Percentiles rank a stretch among this genome's conserved stretches.
Evolutionary conservation across 2,113 vertebrate species (phyloP).

Genomic region (Taurulus bubalis): DNA sequence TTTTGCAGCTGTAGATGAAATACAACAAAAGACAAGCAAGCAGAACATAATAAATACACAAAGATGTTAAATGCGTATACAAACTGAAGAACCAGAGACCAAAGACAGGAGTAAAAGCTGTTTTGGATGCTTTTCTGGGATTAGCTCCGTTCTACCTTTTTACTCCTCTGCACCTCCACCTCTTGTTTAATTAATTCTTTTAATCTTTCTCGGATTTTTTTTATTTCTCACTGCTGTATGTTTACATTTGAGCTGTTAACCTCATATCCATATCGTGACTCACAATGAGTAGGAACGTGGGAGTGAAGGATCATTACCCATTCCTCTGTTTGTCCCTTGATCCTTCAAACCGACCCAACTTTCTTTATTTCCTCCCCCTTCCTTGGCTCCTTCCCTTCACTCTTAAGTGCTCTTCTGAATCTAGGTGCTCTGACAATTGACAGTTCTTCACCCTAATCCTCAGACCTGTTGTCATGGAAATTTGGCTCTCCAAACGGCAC

Average conservation of each 20-base stretch:
- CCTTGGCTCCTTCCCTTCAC: constrained; percentile 34
- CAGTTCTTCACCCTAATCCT: constrained; percentile 78
- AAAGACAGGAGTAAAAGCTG: neutral
- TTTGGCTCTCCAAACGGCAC: constrained; percentile 69
- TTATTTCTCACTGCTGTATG: neutral
- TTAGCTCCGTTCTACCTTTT: neutral
- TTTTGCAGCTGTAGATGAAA: neutral
- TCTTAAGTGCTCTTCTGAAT: constrained; percentile 78
- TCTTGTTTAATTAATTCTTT: neutral
- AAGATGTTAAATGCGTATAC: neutral
- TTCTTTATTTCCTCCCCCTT: constrained; percentile 37
- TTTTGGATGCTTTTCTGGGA: neutral
- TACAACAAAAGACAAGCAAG: neutral
- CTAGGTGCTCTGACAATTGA: constrained; percentile 79
- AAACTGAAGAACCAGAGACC: neutral
- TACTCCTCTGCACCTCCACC: neutral
- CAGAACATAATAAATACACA: neutral
- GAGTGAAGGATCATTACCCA: constrained; percentile 40
- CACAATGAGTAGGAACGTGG: constrained; percentile 21
- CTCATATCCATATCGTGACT: constrained; percentile 9
- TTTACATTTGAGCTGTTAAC: constrained; percentile 2
- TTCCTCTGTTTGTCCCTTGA: constrained; percentile 33
- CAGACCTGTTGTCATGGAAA: constrained; percentile 85
- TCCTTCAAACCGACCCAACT: constrained; percentile 43
- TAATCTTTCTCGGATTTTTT: constrained; percentile 6